phyloP scores from a whole-genome alignment of 2,797 vertebrate genomes.

The Ibycter americanus region DNA sequence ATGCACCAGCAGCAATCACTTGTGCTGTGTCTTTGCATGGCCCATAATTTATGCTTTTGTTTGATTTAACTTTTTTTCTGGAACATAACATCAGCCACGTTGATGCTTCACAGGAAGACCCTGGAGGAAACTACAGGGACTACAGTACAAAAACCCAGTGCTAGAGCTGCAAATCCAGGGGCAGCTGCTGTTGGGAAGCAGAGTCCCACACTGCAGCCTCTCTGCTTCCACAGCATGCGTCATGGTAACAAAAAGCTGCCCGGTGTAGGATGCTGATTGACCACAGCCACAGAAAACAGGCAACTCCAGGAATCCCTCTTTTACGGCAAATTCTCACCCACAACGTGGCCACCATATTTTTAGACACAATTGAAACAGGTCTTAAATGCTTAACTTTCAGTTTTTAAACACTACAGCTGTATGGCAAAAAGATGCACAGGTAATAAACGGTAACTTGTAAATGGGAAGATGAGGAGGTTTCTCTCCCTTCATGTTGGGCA shows the following conservation, averaged over 20 bases:
- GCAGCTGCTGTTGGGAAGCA: background rate
- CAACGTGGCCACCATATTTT: background rate
- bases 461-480: background rate
- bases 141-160: background rate
- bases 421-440: background rate
- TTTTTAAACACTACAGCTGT: background rate
- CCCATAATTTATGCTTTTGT: background rate
- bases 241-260: background rate
- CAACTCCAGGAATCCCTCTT: background rate
- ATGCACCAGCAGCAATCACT: background rate
- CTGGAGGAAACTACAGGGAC: background rate
- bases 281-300: background rate
- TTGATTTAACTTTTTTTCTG: background rate
- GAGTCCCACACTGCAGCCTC: background rate
- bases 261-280: background rate
- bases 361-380: background rate
- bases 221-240: background rate
- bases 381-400: background rate
- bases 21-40: background rate
- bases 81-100: background rate
- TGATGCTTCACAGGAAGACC: background rate
- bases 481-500: background rate
- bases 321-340: background rate
- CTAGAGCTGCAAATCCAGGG: background rate
- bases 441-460: background rate